phyloP scores from a whole-genome alignment of 2,888 invertebrate genomes.

The Leptura quadrifasciata region DNA sequence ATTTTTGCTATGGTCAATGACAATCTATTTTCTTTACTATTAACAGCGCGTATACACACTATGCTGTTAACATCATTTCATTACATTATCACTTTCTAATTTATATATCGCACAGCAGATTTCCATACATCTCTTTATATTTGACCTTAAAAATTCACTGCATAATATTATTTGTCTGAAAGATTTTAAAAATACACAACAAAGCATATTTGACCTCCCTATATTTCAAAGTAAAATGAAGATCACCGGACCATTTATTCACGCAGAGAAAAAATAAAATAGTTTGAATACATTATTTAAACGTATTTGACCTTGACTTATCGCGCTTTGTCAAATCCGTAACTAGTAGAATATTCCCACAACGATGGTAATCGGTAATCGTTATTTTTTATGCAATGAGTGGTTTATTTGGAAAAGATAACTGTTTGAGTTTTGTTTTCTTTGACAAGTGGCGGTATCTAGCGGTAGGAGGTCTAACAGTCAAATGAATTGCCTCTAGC shows the following conservation, averaged over 20 bases:
- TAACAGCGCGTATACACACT: too few relatives aligned
- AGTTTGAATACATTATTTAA: conserved; percentile 19
- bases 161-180: conserved; percentile 8
- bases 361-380: conserved; percentile 10
- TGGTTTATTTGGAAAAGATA: conserved; percentile 15
- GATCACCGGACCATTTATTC: conserved; percentile 9
- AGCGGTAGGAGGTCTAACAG: conserved; percentile 57
- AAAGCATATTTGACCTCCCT: conserved; percentile 20
- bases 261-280: conserved; percentile 16
- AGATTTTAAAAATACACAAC: conserved; percentile 7
- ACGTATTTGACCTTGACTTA: conserved; percentile 23
- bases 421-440: conserved; percentile 38
- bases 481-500: conserved; percentile 47
- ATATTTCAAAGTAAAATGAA: conserved; percentile 25
- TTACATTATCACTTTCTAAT: background rate
- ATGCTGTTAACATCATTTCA: background rate
- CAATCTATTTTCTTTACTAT: too few relatives aligned
- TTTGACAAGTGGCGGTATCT: conserved; percentile 57
- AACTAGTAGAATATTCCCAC: background rate
- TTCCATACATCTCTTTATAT: background rate
- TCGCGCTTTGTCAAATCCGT: conserved; percentile 18
- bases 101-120: background rate
- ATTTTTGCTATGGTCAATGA: too few relatives aligned
- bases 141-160: background rate
- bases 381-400: conserved; percentile 27